Base-by-base conservation (phyloP, 2,797 vertebrate species). In the Dryobates pubescens region DNA sequence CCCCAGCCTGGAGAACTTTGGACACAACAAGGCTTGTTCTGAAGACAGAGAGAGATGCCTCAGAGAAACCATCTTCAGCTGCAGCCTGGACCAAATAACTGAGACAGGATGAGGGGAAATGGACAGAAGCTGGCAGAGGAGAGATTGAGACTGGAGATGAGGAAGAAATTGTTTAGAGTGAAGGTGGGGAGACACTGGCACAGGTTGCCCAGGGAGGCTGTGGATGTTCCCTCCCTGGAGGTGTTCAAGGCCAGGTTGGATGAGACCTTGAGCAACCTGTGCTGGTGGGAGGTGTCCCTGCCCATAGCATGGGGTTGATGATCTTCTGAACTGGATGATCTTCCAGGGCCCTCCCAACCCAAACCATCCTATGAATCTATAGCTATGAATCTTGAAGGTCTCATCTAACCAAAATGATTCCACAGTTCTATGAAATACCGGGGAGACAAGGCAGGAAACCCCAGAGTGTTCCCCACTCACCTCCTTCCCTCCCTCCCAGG, bases 11-110 rank as follows among this genome's bases (percentile, higher is more conserved):
- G 19, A 70, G 56, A 38, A 3, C 6, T 30, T 34, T 9, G 17
- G 8, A 27, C 1, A 1, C 5, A 14, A 23, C 7, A 19, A n/a
- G 16, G 22, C 1, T 2, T 61, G n/a, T 54, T 65, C 47, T 73
- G 54, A 22, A 63, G 32, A 34, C n/a, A 51, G 20, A 63, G 49
- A 36, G 67, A 54, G 27, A 30, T 30, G 34, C 34, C 29, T 38
- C 51, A 41, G 27, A 41, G 51, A 41, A 71, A 30, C 34, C 47
- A 36, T 36, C 67, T 70, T 34, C 18, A 18, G 7, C 34, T 7
- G 17, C 49, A 70, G 49, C 27, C 51, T 54, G 34, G 13, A 70
- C 18, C 34, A 41, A 56, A 16, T 30, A 16, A 45, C 41, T 22
- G 41, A 11, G 47, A 49, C 11, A 49, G 47, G 47, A 49, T 49